Percentiles rank a stretch among this genome's conserved stretches.
phyloP scores from a whole-genome alignment of 2,888 invertebrate genomes.

The Lycophotia porphyrea region DNA sequence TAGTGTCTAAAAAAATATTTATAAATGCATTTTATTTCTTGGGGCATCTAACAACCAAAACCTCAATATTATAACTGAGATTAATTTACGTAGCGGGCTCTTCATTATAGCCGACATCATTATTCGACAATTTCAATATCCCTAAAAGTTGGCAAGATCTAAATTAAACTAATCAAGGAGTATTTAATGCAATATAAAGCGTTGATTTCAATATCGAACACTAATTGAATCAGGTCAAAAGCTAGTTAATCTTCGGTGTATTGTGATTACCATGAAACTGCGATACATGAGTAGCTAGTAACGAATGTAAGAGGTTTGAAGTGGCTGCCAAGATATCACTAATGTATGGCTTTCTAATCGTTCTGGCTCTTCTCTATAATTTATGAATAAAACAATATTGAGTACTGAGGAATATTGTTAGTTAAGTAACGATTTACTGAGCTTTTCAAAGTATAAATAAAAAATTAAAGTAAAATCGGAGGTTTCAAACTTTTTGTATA shows the following conservation, averaged over 20 bases:
- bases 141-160: background rate
- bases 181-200: conserved; percentile 37
- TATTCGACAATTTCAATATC: background rate
- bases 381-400: conserved; percentile 44
- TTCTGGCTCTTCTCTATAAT: conserved; percentile 46
- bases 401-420: conserved; percentile 4
- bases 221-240: conserved; percentile 52
- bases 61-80: background rate
- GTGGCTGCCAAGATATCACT: conserved; percentile 56
- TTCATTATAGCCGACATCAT: background rate
- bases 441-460: background rate
- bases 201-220: conserved; percentile 36
- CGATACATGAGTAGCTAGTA: conserved; percentile 29
- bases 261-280: conserved; percentile 48
- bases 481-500: background rate
- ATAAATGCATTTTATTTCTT: background rate
- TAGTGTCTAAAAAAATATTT: background rate
- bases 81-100: background rate
- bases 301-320: conserved; percentile 56
- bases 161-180: conserved; percentile 24
- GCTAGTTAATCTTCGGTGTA: conserved; percentile 43
- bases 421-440: conserved; percentile 6
- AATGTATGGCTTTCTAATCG: conserved; percentile 59
- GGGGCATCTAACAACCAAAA: no score
- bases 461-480: background rate